Percentiles rank a stretch among this genome's conserved stretches.
phyloP scores from a whole-genome alignment of 35 echinoderm and acorn worm species.

The Lytechinus variegatus region DNA sequence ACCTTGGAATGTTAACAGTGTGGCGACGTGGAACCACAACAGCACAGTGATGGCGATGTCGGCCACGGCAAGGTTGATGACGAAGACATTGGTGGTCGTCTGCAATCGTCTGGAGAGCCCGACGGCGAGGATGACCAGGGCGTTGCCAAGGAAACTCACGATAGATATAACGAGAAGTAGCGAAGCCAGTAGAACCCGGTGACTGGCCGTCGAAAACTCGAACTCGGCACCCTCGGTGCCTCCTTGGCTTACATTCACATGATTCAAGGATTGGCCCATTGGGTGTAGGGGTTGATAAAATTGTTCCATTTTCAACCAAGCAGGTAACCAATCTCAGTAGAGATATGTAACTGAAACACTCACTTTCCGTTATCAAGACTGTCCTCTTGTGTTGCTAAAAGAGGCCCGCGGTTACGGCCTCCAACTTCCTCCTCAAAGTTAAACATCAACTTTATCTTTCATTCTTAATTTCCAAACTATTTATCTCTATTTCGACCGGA shows the following conservation, averaged over 20 bases:
- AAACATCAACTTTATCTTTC: neutral
- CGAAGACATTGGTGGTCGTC: conserved; percentile 79
- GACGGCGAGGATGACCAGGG: conserved; percentile 71
- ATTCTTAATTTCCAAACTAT: neutral
- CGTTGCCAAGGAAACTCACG: conserved; percentile 69
- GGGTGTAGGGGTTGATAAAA: neutral
- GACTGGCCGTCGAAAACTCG: conserved; percentile 7
- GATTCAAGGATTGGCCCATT: neutral
- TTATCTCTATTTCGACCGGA: neutral
- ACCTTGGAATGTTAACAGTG: conserved; percentile 48
- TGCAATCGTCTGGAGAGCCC: conserved; percentile 61
- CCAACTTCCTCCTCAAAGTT: neutral
- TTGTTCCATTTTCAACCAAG: neutral
- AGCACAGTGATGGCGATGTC: conserved; percentile 63
- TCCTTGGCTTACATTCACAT: neutral
- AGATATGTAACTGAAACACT: neutral
- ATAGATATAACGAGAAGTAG: conserved; percentile 58
- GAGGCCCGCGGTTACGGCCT: neutral
- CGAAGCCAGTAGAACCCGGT: conserved; percentile 53
- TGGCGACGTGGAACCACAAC: conserved; percentile 57
- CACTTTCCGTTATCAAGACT: neutral
- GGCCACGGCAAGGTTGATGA: conserved; percentile 78
- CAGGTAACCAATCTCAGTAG: neutral
- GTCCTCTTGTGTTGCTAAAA: neutral
- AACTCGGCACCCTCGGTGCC: neutral